Base-by-base conservation (phyloP, 1,140 invertebrate species). In the Stratiolaelaps scimitus region DNA sequence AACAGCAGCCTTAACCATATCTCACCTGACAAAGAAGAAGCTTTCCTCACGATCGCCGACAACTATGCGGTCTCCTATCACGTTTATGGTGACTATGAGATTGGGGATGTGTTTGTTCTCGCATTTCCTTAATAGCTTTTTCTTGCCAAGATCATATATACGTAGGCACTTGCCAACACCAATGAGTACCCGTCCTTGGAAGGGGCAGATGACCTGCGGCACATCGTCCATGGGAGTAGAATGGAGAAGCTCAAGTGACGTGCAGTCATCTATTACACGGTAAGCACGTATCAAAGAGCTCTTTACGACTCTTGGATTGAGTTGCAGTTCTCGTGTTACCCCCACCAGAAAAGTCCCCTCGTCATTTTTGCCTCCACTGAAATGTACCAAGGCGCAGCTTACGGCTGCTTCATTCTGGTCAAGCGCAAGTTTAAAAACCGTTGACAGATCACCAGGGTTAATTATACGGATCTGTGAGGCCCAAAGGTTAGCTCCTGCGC, bases 61-160 rank as follows among this genome's bases (percentile, higher is more conserved):
- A 72, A 89, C 91, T 30, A 99, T 88, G 60, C 96, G 82, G 72
- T 92, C 86, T 0, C 94, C 92, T 71, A 93, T 85, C 0, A 90
- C 85, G 74, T 93, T 87, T 65, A 99, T 92, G 67, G 87, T 87
- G 0, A 92, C 85, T 66, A 99, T 90, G 60, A 87, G 82, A 74
- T 97, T 92, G 15, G 94, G 92, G 76, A 98, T 87, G 77, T 96
- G 92, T 83, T 87, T 93, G 77, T 98, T 98, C 78, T 99, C 96
- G 79, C 95, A 98, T 78, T 99, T 99, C 44, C 92, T 80, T 5
- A 99, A 75, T 34, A 99, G 75, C 76, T 98, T 98, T 75, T 95
- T 93, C 72, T 93, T 94, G 45, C 95, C 96, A 72, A 97, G 83
- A 71, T 98, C 95, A 74, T 98, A 99, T 5, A 99, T 81, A 66